Conservation (phyloP, 1,140 invertebrate species). For the Harpegnathos saltator region DNA sequence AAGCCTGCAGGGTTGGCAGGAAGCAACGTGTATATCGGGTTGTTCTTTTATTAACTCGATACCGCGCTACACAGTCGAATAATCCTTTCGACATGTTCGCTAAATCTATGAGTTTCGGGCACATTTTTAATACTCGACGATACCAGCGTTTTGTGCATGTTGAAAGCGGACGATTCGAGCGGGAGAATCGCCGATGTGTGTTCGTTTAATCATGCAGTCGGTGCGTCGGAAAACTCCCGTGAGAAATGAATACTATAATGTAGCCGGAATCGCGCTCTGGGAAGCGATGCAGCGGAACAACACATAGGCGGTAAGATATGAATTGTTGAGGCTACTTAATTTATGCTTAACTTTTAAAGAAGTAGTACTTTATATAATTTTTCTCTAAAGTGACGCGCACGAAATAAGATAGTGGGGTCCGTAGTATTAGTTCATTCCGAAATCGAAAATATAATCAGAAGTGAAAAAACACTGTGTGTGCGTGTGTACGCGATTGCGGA, state of each 20-base stretch:
- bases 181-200: not conserved
- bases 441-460: no score
- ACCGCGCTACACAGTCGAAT: slow-evolving; percentile 19
- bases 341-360: slow-evolving; percentile 19
- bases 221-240: slow-evolving; percentile 33
- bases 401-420: not conserved
- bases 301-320: not conserved
- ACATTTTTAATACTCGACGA: slow-evolving; percentile 46
- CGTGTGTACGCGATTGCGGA: no score
- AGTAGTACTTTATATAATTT: slow-evolving; percentile 9
- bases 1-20: slow-evolving; percentile 6
- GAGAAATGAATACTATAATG: slow-evolving; percentile 35
- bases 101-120: slow-evolving; percentile 40
- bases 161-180: not conserved
- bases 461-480: no score
- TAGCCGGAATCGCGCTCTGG: not conserved
- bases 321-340: slow-evolving; percentile 31
- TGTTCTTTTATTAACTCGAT: slow-evolving; percentile 51
- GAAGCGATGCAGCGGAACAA: not conserved
- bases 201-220: slow-evolving; percentile 46
- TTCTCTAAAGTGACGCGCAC: not conserved
- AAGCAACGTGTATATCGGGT: slow-evolving; percentile 17
- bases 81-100: slow-evolving; percentile 43
- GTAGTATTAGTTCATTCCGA: not conserved
- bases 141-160: not conserved